Conservation (phyloP, 2,888 invertebrate genomes). For the Portevinia maculata region DNA sequence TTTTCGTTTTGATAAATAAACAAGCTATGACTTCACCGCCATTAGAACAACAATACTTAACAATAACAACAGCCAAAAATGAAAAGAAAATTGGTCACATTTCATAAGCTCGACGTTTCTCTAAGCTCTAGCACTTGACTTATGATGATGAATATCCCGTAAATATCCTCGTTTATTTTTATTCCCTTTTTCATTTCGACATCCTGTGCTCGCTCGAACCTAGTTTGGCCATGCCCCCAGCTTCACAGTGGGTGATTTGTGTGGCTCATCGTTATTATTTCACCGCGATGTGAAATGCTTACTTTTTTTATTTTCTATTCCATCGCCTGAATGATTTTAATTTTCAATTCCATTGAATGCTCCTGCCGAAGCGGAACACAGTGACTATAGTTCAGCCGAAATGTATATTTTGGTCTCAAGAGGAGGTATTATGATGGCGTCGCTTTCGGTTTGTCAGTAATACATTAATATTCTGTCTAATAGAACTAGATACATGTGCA, state of each 20-base stretch:
- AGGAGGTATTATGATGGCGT: background rate
- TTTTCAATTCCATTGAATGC: slow-evolving; percentile 56
- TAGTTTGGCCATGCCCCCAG: background rate
- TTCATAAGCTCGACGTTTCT: slow-evolving; percentile 49
- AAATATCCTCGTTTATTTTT: slow-evolving; percentile 64
- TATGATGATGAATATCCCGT: slow-evolving; percentile 67
- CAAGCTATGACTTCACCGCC: slow-evolving; percentile 31
- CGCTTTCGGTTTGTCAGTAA: slow-evolving; percentile 34
- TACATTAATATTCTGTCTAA: slow-evolving; percentile 9
- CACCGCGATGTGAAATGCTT: slow-evolving; percentile 32
- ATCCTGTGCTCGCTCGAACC: slow-evolving; percentile 8
- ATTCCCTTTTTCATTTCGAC: slow-evolving; percentile 55
- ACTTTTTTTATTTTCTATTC: slow-evolving; percentile 15
- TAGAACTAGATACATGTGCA: background rate
- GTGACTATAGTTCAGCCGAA: background rate
- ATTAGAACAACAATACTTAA: slow-evolving; percentile 12
- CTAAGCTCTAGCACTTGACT: slow-evolving; percentile 57
- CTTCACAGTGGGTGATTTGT: slow-evolving; percentile 38
- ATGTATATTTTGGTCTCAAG: background rate
- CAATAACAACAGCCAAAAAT: slow-evolving; percentile 17
- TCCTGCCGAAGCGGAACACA: background rate
- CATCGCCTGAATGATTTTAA: slow-evolving; percentile 32
- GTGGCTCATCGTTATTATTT: slow-evolving; percentile 48
- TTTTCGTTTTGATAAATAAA: slow-evolving; percentile 33
- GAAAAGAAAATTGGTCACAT: slow-evolving; percentile 36